Evolutionary conservation across 2,797 vertebrate species (phyloP), one percentile per base, ranked within the genome.

Genomic region (Cottoperca gobio): DNA sequence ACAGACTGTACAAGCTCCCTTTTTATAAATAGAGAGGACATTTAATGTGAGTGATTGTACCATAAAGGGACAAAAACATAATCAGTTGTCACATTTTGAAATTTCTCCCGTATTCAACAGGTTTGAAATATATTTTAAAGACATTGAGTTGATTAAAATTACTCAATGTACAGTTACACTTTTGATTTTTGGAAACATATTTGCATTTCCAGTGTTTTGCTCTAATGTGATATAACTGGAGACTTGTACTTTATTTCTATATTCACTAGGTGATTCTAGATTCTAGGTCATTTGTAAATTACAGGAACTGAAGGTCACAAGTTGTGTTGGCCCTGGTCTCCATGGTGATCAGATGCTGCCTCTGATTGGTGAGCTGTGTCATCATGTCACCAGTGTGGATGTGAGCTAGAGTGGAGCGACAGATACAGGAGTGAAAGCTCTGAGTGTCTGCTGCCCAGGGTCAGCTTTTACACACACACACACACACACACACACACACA

Each of bases 321-420:
- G 86, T 70, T 94, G 85, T 68, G 88, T 67, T 64, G 82, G 85
- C 55, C 73, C 82, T 45, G 66, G 77, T 68, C 80, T 94, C 82
- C 90, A 63, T 28, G 89, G 91, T 26, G 76, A 95, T 72, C 67
- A 43, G 23, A 57, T 92, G 62, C 77, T 94, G 39, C 26, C 72
- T 17, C 74, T 84, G 19, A 75, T 83, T 79, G 92, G 86, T 59
- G 70, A 69, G 58, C 76, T 89, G 53, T 94, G 86, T 75, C 48
- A 66, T 46, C 42, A 60, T 6, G 28, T 95, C 81, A 89, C 48
- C 8, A 67, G 48, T 40, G 81, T 93, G 76, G 85, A 88, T 3
- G 61, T 92, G 73, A 95, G 89, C 75, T 94, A 91, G 91, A 92
- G 86, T 28, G 80, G 84, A 74, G 87, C 88, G 21, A 94, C 89